Percentiles rank a stretch among this genome's conserved stretches.
These are phyloP conservation scores for Taenaris catops DNA, from an alignment of 2,888 invertebrate genomes.

Conservation along the genomic window DNA sequence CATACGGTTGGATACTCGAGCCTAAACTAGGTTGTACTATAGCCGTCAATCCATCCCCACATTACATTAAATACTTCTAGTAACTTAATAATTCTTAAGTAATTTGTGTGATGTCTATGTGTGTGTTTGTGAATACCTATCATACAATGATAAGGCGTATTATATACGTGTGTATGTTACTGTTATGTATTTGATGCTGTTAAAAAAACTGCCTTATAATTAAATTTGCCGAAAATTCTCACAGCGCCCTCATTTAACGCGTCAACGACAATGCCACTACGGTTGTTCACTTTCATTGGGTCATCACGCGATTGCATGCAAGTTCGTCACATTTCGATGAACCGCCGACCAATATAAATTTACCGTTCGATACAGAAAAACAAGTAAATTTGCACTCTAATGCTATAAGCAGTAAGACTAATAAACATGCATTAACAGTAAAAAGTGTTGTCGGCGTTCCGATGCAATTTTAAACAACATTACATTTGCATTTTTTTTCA, in stretches of 20 bases:
- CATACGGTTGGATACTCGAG: too few species aligned
- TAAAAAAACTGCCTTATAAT: too few species aligned
- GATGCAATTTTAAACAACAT: slow-evolving; percentile 18
- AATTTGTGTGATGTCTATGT: too few species aligned
- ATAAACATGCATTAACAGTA: background rate
- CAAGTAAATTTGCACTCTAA: slow-evolving; percentile 24
- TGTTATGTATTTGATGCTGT: too few species aligned
- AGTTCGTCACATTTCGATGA: slow-evolving; percentile 53
- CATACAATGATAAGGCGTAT: too few species aligned
- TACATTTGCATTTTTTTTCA: slow-evolving; percentile 9
- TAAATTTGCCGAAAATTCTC: slow-evolving; percentile 38
- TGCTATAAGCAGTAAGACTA: background rate
- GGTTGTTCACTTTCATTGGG: slow-evolving; percentile 55
- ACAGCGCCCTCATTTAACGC: slow-evolving; percentile 38
- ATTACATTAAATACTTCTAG: too few species aligned
- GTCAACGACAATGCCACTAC: slow-evolving; percentile 56
- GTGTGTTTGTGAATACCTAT: too few species aligned
- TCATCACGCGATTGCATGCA: slow-evolving; percentile 63
- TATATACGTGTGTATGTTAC: too few species aligned
- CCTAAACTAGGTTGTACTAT: too few species aligned
- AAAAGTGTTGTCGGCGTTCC: background rate
- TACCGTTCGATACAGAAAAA: background rate
- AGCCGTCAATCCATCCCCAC: too few species aligned
- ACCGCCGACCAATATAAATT: slow-evolving; percentile 11
- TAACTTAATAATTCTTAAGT: too few species aligned